Evolutionary conservation across 2,888 invertebrate genomes (phyloP), one percentile per base, ranked within the genome.

Genomic region (Drosophila putrida): DNA sequence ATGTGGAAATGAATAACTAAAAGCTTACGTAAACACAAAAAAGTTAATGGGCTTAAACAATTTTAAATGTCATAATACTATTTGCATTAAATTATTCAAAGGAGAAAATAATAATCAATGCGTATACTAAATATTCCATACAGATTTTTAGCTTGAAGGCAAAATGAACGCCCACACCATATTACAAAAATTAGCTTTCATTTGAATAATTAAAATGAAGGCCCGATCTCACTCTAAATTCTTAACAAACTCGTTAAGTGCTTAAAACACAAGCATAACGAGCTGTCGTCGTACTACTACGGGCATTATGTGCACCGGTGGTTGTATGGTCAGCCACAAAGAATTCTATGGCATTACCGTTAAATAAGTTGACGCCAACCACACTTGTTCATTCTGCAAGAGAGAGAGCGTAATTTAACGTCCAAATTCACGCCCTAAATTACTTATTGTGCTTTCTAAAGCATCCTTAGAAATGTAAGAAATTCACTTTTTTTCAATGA

Each of bases 351-450:
- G 63, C 39, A 60, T 61, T 39, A 58, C 38, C 33, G 71, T 55
- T 58, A 60, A 61, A 72, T 65, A 69, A 83, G 68, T 71, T 60
- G 65, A 41, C 46, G 59, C n/a, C 51, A 69, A 39, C 60, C 61
- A 49, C 54, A 66, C 33, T 31, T 41, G 43, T 41, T 20, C 20
- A 20, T 20, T 20, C 2, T 3, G 20, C 20, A 20, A 20, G 20
- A 20, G 20, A 20, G 20, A 20, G 20, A 20, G 3, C 2, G 28
- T 27, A 35, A 39, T 41, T 60, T 57, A 20, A 20, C 20, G 20
- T 3, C 20, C 20, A 20, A 2, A 3, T 20, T 3, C 20, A 20
- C 20, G n/a, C 20, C 6, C 27, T 10, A 31, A 6, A 9, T 2
- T 2, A 6, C 31, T 20, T 20, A 20, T 1, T 20, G 20, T 20